Evolutionary conservation across 2,113 vertebrate species (phyloP).

Genomic region (Menura novaehollandiae): DNA sequence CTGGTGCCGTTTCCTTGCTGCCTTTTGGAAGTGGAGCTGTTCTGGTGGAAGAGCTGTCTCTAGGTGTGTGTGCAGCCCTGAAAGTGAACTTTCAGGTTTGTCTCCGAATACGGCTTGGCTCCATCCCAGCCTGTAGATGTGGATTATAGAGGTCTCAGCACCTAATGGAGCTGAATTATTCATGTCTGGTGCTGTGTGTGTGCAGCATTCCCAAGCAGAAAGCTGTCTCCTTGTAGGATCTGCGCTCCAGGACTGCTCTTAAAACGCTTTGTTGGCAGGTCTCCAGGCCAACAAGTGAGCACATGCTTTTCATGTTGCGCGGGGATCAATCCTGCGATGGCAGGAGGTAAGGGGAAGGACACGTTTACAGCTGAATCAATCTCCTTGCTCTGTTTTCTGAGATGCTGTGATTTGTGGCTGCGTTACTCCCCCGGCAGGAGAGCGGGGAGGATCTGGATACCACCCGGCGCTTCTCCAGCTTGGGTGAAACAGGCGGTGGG

Average conservation of each 20-base stretch:
- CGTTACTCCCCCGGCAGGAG: background rate
- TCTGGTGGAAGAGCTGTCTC: constrained; percentile 25
- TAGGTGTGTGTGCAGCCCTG: constrained; percentile 40
- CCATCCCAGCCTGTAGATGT: background rate
- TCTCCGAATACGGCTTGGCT: constrained; percentile 23
- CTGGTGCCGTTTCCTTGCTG: background rate
- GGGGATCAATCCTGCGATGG: constrained; percentile 28
- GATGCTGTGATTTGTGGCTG: background rate
- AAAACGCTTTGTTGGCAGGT: constrained; percentile 51
- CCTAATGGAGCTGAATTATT: constrained; percentile 70
- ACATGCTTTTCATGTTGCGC: constrained; percentile 44
- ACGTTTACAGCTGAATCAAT: background rate
- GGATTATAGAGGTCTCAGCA: constrained; percentile 50
- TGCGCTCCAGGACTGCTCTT: constrained; percentile 58
- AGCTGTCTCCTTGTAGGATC: constrained; percentile 54
- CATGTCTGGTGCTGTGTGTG: constrained; percentile 54
- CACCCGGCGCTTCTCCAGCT: background rate
- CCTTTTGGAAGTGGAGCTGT: background rate
- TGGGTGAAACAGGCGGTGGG: background rate
- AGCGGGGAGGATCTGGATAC: background rate
- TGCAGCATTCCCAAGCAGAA: constrained; percentile 54
- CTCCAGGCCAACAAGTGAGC: constrained; percentile 59
- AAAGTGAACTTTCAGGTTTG: constrained; percentile 66
- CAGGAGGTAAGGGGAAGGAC: constrained; percentile 28
- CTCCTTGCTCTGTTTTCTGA: background rate